Percentiles rank a stretch among this genome's conserved stretches.
phyloP scores from a whole-genome alignment of 2,888 invertebrate species.

The Oxystoma pomonae region DNA sequence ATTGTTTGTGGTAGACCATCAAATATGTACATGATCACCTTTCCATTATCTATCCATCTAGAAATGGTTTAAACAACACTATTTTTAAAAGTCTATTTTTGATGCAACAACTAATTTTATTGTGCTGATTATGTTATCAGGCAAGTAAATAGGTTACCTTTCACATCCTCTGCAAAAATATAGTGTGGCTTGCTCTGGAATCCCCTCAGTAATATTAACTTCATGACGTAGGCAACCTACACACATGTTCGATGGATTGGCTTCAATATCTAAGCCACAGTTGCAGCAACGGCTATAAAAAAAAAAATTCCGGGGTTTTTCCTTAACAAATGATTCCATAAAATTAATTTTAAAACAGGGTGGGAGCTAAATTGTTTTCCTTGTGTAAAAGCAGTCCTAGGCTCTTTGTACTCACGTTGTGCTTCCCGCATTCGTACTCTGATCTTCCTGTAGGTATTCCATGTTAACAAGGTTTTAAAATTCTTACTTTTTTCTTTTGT shows the following conservation, averaged over 20 bases:
- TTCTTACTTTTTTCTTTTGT: neutral
- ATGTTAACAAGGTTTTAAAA: neutral
- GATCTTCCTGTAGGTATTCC: neutral
- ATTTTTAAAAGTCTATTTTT: too few relatives aligned
- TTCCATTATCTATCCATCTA: too few relatives aligned
- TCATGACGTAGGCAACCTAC: constrained; percentile 86
- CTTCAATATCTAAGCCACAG: constrained; percentile 87
- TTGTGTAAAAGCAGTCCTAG: too few relatives aligned
- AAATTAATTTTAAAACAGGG: neutral
- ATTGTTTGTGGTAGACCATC: too few relatives aligned
- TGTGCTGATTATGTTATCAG: too few relatives aligned
- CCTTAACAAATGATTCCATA: neutral
- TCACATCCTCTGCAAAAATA: constrained; percentile 93
- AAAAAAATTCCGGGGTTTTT: constrained; percentile 2
- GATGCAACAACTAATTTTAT: too few relatives aligned
- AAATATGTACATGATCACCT: too few relatives aligned
- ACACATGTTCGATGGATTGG: constrained; percentile 98
- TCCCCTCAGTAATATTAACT: constrained; percentile 93
- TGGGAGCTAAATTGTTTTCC: too few relatives aligned
- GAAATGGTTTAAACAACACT: too few relatives aligned
- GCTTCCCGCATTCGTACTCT: neutral
- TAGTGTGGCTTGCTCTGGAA: constrained; percentile 88
- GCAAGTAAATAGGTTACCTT: too few relatives aligned
- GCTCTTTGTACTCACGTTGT: neutral
- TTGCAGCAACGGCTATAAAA: constrained; percentile 80